phyloP scores from a whole-genome alignment of 2,113 vertebrate genomes.

The Aspiorhynchus laticeps region DNA sequence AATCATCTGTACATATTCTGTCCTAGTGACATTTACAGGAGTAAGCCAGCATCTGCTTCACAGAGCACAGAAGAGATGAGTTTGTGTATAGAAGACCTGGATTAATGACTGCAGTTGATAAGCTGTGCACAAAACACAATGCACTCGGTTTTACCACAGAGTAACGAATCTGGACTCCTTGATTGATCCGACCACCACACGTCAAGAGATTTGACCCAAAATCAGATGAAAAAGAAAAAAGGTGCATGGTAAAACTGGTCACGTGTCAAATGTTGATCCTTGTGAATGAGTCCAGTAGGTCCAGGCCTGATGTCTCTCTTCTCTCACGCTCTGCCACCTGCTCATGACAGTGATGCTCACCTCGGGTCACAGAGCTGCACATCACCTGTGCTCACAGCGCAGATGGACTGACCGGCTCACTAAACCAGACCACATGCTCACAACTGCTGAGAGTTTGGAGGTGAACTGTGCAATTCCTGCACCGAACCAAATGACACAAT shows the following conservation, averaged over 20 bases:
- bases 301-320: background rate
- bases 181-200: background rate
- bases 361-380: conserved; percentile 19
- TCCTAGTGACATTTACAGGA: conserved; percentile 15
- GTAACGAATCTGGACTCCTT: background rate
- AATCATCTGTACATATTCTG: background rate
- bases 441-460: background rate
- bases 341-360: conserved; percentile 35
- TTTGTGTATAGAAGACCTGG: background rate
- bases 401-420: conserved; percentile 1
- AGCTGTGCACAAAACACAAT: background rate
- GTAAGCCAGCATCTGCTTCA: background rate
- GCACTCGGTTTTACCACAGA: too few species aligned
- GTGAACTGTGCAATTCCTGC: background rate
- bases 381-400: conserved; percentile 5
- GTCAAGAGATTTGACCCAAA: background rate
- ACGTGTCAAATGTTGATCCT: background rate
- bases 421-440: background rate
- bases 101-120: background rate
- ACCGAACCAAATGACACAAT: background rate
- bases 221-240: background rate
- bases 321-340: conserved; percentile 6
- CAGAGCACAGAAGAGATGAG: background rate
- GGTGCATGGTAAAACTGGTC: background rate
- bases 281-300: background rate